These are phyloP conservation scores for Andrena haemorrhoa DNA, from an alignment of 2,888 invertebrate genomes.

Conservation along the genomic window DNA sequence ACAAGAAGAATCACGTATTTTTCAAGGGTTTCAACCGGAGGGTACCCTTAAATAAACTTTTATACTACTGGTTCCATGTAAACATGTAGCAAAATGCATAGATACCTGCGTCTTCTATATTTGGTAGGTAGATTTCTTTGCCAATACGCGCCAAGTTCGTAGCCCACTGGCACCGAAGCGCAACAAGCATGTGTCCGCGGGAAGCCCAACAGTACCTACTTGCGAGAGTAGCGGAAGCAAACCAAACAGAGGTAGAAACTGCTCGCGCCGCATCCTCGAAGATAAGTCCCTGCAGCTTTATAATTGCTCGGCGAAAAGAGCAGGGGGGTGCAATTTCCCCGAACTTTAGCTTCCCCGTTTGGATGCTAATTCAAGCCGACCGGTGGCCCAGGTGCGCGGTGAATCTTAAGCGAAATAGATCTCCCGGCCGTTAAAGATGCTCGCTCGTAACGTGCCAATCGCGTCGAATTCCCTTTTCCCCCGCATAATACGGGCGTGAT, in stretches of 20 bases:
- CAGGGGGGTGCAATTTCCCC: slow-evolving; percentile 11
- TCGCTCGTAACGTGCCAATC: background rate
- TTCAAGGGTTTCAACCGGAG: too few species aligned
- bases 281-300: slow-evolving; percentile 6
- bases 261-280: background rate
- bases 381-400: slow-evolving; percentile 19
- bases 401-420: slow-evolving; percentile 29
- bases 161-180: too few species aligned
- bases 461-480: background rate
- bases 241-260: background rate
- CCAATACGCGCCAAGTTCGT: too few species aligned
- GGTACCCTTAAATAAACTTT: too few species aligned
- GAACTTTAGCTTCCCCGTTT: slow-evolving; percentile 16
- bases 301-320: slow-evolving; percentile 15
- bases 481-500: background rate
- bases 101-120: too few species aligned
- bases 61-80: too few species aligned
- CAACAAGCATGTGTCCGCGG: background rate
- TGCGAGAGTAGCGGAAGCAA: background rate
- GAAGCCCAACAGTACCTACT: background rate
- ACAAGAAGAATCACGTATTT: too few species aligned
- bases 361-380: slow-evolving; percentile 29
- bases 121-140: too few species aligned
- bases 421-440: background rate
- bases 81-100: too few species aligned